Base-by-base conservation (phyloP, 1,140 invertebrate genomes). In the Hestina assimilis region DNA sequence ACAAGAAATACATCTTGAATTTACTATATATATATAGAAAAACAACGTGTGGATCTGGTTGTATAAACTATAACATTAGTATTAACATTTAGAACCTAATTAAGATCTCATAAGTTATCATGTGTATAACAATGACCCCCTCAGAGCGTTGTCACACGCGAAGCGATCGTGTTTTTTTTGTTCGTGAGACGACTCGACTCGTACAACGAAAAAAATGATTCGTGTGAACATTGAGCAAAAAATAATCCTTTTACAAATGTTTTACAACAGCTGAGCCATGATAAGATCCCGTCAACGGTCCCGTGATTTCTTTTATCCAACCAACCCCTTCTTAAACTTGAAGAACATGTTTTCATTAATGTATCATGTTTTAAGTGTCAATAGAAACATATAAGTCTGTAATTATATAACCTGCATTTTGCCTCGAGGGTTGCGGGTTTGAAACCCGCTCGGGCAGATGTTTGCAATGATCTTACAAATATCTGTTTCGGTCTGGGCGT, bases 91-190 rank as follows among this genome's bases (percentile, higher is more conserved):
- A 11, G 12, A 12, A 23, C 19, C 31, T 48, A 38, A 51, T 51
- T 29, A 41, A 57, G 45, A 33, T 9, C 19, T 35, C 20, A 24
- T 33, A 50, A 12, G 35, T 38, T 14, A 29, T 50, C 47, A 42
- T 51, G 47, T 45, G 35, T n/a, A 11, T 38, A 45, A 26, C 50
- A 46, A 41, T 65, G 47, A 61, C 63, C 53, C 63, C 63, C 63
- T 40, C 63, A 53, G 28, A 43, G 63, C 26, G 26, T 60, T 61
- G 58, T 65, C 63, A 65, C 63, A 65, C 63, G 58, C 63, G 47
- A 57, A 65, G 63, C 54, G 51, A 53, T 53, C 57, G 24, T 43
- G 40, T 65, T 65, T 65, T 65, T 65, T 60, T 28, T 46, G 50
- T n/a, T 35, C 24, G 19, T 19, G 47, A 47, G 19, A 33, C 48